These are phyloP conservation scores for Dendrocincla fuliginosa DNA, from an alignment of 2,797 vertebrate genomes.

Conservation along the genomic window DNA sequence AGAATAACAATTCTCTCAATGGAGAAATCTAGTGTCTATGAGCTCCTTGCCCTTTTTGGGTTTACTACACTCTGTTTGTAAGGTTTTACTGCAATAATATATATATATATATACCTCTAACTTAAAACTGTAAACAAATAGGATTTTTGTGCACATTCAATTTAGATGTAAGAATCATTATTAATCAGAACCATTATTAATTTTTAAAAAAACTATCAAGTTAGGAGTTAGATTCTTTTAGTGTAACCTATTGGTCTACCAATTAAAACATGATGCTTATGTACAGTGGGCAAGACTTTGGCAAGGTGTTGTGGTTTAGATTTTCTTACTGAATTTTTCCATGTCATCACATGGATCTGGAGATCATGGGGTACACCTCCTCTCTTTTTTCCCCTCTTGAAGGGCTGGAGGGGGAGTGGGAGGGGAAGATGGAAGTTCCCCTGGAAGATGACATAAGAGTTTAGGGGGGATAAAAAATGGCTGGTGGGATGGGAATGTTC, in stretches of 20 bases:
- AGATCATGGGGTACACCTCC: not conserved
- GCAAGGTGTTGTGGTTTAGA: not conserved
- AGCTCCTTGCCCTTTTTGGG: not conserved
- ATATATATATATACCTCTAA: not conserved
- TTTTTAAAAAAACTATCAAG: not conserved
- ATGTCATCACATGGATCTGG: not conserved
- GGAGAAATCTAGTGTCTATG: not conserved
- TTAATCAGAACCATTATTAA: not conserved
- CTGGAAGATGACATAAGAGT: not conserved
- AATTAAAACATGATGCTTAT: not conserved
- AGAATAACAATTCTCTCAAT: not conserved
- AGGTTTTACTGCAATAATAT: not conserved
- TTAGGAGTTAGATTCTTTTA: not conserved
- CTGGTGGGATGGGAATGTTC: not conserved
- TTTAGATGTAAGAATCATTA: not conserved
- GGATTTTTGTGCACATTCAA: not conserved
- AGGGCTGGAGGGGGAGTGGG: not conserved
- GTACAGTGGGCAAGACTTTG: not conserved
- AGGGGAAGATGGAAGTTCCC: not conserved
- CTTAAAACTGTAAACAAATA: not conserved
- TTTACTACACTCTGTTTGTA: not conserved
- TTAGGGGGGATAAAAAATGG: not conserved
- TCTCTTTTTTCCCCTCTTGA: not conserved
- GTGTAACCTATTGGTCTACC: not conserved
- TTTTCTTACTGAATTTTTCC: not conserved